These are phyloP conservation scores for Chalcosyrphus nemorum DNA, from an alignment of 2,888 invertebrate species.

Conservation along the genomic window DNA sequence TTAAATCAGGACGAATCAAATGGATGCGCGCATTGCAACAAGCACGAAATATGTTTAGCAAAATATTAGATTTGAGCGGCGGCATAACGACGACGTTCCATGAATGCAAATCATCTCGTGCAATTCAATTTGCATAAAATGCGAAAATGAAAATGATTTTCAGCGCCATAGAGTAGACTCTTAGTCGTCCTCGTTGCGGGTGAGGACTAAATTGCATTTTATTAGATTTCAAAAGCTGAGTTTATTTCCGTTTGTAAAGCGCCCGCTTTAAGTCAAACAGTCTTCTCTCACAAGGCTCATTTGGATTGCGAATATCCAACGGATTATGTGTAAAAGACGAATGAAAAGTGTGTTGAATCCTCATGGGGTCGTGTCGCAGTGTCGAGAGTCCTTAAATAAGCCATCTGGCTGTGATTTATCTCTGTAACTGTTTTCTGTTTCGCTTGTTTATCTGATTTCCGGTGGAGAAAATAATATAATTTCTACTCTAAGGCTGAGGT, in stretches of 20 bases:
- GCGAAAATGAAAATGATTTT: slow-evolving; percentile 67
- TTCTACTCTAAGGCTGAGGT: too few species aligned
- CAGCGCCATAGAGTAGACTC: slow-evolving; percentile 16
- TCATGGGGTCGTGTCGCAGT: neutral
- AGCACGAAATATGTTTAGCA: slow-evolving; percentile 72
- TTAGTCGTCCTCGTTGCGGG: slow-evolving; percentile 3
- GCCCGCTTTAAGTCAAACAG: neutral
- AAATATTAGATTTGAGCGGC: slow-evolving; percentile 72
- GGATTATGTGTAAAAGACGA: slow-evolving; percentile 34
- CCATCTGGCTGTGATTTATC: slow-evolving; percentile 28
- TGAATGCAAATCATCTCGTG: slow-evolving; percentile 72
- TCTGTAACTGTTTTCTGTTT: neutral
- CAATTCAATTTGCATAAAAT: slow-evolving; percentile 73
- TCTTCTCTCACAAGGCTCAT: slow-evolving; percentile 39
- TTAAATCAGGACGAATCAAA: slow-evolving; percentile 71
- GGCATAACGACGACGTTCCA: slow-evolving; percentile 67
- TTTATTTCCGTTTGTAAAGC: slow-evolving; percentile 68
- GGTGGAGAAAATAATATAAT: too few species aligned
- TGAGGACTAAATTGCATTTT: slow-evolving; percentile 67
- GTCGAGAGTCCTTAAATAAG: neutral
- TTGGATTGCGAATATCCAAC: slow-evolving; percentile 43
- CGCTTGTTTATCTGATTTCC: too few species aligned
- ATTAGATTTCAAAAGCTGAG: slow-evolving; percentile 70
- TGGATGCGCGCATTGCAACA: slow-evolving; percentile 71
- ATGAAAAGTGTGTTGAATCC: slow-evolving; percentile 19